A percentile compares a stretch with the other conserved stretches of the same genome.
Evolutionary conservation across 2,113 vertebrate species (phyloP).

Genomic region (Hydrolagus affinis): DNA sequence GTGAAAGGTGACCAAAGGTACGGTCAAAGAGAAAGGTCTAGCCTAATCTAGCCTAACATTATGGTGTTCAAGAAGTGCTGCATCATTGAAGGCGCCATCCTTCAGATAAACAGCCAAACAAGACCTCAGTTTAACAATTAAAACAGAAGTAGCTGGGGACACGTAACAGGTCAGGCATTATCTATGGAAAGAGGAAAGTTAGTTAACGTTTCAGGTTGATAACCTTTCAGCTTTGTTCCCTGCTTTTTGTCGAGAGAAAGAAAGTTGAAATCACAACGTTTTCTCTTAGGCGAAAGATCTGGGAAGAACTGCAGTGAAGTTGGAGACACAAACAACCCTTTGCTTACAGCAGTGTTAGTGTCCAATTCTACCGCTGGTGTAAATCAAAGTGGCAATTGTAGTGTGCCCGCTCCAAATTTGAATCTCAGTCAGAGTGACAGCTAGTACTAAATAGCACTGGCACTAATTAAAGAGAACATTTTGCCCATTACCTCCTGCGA

Average conservation of each 20-base stretch:
- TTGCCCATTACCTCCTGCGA: too few relatives aligned
- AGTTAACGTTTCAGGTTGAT: not conserved
- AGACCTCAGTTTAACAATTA: not conserved
- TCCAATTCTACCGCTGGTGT: not conserved
- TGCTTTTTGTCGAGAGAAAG: not conserved
- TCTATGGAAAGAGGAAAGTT: not conserved
- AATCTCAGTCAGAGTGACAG: not conserved
- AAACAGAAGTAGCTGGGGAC: not conserved
- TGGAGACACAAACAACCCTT: not conserved
- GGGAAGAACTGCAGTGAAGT: not conserved
- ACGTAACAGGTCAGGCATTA: not conserved
- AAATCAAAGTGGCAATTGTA: not conserved
- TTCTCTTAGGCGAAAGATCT: not conserved
- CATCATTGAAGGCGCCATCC: too few relatives aligned
- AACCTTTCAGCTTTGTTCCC: not conserved
- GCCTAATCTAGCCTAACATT: too few relatives aligned
- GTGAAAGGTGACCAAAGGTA: too few relatives aligned
- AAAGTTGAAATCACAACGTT: not conserved
- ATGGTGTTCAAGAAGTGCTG: too few relatives aligned
- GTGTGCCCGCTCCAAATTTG: not conserved
- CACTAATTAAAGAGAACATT: not conserved
- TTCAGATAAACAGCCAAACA: not conserved
- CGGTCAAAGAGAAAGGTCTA: too few relatives aligned
- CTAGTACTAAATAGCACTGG: not conserved
- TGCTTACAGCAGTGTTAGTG: not conserved